phyloP scores from a whole-genome alignment of 1,140 invertebrate species.

The Spodoptera litura region DNA sequence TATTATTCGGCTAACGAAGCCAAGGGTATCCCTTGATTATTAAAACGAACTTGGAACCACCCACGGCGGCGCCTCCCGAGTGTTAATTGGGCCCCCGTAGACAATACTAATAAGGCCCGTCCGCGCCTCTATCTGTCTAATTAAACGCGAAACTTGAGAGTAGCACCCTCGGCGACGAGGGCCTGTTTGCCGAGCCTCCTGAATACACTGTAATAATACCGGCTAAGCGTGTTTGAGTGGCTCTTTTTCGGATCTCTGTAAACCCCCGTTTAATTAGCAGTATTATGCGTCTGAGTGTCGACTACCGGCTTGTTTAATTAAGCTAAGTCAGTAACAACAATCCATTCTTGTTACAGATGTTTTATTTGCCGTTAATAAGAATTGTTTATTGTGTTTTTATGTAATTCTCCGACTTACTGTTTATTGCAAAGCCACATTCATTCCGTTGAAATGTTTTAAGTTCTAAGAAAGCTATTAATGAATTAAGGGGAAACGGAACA shows the following conservation, averaged over 20 bases:
- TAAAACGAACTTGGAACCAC: constrained; percentile 83
- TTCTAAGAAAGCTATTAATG: constrained; percentile 4
- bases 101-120: constrained; percentile 86
- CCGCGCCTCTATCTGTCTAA: constrained; percentile 85
- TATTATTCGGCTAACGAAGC: constrained; percentile 82
- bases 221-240: constrained; percentile 85
- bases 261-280: constrained; percentile 84
- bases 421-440: constrained; percentile 10
- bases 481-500: background rate
- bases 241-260: constrained; percentile 85
- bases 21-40: constrained; percentile 83
- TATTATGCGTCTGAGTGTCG: constrained; percentile 84
- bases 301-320: constrained; percentile 83
- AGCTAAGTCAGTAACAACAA: constrained; percentile 84
- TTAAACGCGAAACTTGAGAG: constrained; percentile 86
- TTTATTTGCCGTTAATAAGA: constrained; percentile 47
- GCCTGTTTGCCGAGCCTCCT: constrained; percentile 82
- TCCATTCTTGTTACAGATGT: constrained; percentile 62
- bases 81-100: constrained; percentile 85
- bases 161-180: constrained; percentile 81
- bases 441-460: constrained; percentile 23
- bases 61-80: constrained; percentile 76
- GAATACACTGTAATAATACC: constrained; percentile 85
- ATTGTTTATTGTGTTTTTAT: constrained; percentile 43
- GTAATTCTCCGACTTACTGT: constrained; percentile 10